These are phyloP conservation scores for Eristalis intricaria DNA, from an alignment of 2,888 invertebrate genomes.

Conservation along the genomic window DNA sequence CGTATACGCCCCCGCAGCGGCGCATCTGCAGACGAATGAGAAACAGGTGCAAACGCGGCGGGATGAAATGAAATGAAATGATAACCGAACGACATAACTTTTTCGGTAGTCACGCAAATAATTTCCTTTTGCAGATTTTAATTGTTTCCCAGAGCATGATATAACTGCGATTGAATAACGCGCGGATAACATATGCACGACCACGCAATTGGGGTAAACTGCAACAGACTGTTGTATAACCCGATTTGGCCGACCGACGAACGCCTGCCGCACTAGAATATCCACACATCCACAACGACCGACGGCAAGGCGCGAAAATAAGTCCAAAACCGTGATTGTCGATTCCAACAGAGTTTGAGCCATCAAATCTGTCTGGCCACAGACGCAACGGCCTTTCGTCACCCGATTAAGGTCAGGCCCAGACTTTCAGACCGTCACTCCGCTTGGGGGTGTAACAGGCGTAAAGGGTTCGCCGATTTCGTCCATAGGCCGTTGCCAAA, in stretches of 20 bases:
- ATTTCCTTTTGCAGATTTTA: constrained; percentile 47
- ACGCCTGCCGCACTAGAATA: constrained; percentile 27
- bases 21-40: background rate
- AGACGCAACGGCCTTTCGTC: constrained; percentile 28
- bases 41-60: background rate
- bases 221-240: constrained; percentile 58
- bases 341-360: constrained; percentile 39
- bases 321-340: constrained; percentile 18
- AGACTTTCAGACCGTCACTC: constrained; percentile 13
- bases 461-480: constrained; percentile 1
- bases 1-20: background rate
- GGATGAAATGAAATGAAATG: background rate
- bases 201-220: constrained; percentile 52
- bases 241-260: background rate
- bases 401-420: constrained; percentile 47
- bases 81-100: constrained; percentile 35
- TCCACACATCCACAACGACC: constrained; percentile 2
- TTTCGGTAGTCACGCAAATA: constrained; percentile 68
- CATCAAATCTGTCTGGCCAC: constrained; percentile 32
- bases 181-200: constrained; percentile 30
- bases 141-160: constrained; percentile 49
- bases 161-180: constrained; percentile 49
- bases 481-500: constrained; percentile 3
- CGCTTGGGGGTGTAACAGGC: constrained; percentile 7
- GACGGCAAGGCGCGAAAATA: constrained; percentile 13